phyloP scores from a whole-genome alignment of 2,113 vertebrate genomes.

The Lepidothrix coronata region DNA sequence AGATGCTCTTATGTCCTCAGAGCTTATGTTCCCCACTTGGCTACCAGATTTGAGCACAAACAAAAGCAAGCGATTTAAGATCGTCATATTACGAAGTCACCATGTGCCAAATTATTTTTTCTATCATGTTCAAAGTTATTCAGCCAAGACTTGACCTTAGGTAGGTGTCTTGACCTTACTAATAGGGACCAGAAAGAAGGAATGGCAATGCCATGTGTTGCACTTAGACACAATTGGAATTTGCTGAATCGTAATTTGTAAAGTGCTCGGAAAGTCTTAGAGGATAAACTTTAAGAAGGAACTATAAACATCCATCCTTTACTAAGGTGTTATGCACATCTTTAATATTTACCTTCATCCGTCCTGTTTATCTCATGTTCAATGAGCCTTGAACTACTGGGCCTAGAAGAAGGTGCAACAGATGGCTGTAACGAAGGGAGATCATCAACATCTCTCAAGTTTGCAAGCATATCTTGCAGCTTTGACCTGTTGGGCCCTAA shows the following conservation, averaged over 20 bases:
- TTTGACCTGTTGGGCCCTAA: constrained; percentile 96
- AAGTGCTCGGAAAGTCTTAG: neutral
- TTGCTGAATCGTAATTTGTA: neutral
- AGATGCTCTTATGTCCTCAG: neutral
- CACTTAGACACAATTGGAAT: neutral
- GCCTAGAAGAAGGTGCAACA: constrained; percentile 84
- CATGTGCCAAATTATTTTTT: neutral
- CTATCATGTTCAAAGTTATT: neutral
- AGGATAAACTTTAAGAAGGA: neutral
- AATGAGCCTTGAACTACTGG: constrained; percentile 85
- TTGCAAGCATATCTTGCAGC: constrained; percentile 98
- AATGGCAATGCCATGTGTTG: neutral
- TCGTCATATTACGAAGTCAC: neutral
- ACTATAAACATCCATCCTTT: neutral
- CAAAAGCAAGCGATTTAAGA: neutral
- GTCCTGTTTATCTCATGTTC: constrained; percentile 89
- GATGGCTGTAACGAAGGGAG: constrained; percentile 93
- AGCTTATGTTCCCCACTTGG: neutral
- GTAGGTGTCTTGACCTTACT: neutral
- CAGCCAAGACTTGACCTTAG: neutral
- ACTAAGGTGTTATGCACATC: neutral
- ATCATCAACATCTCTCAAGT: constrained; percentile 94
- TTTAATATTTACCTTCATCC: constrained; percentile 85
- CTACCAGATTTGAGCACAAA: neutral
- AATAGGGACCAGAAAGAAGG: neutral